phyloP scores from a whole-genome alignment of 2,797 vertebrate species.

The Corythornis leucogaster region DNA sequence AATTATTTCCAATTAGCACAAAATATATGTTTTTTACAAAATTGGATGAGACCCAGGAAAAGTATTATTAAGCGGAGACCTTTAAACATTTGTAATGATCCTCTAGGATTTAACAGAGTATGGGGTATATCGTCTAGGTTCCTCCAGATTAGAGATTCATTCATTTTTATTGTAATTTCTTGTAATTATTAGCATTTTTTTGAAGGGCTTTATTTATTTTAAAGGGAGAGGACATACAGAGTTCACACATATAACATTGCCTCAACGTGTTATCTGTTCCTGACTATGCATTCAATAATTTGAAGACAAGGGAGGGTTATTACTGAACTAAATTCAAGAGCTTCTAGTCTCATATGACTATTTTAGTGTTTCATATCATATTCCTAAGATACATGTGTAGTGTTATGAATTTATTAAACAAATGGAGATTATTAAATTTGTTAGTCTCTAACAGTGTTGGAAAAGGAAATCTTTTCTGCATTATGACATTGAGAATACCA shows the following conservation, averaged over 20 bases:
- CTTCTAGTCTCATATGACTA: not conserved
- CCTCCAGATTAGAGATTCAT: not conserved
- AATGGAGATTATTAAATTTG: not conserved
- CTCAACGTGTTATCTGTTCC: not conserved
- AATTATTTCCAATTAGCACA: slow-evolving; percentile 34
- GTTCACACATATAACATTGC: not conserved
- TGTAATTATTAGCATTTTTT: not conserved
- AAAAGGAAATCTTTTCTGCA: not conserved
- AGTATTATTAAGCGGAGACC: slow-evolving; percentile 21
- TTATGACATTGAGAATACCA: not conserved
- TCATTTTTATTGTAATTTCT: not conserved
- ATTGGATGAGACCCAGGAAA: slow-evolving; percentile 3
- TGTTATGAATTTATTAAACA: not conserved
- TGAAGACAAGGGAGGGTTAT: not conserved
- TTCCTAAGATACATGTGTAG: not conserved
- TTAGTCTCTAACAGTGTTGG: not conserved
- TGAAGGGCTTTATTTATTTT: not conserved
- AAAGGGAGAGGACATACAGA: not conserved
- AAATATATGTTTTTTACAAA: not conserved
- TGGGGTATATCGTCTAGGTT: not conserved
- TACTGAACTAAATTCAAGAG: not conserved
- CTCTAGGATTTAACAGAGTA: not conserved
- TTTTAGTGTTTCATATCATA: not conserved
- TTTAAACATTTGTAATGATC: slow-evolving; percentile 14
- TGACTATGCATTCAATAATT: not conserved